These are phyloP conservation scores for Notothenia coriiceps DNA, from an alignment of 2,113 vertebrate species.

Conservation along the genomic window DNA sequence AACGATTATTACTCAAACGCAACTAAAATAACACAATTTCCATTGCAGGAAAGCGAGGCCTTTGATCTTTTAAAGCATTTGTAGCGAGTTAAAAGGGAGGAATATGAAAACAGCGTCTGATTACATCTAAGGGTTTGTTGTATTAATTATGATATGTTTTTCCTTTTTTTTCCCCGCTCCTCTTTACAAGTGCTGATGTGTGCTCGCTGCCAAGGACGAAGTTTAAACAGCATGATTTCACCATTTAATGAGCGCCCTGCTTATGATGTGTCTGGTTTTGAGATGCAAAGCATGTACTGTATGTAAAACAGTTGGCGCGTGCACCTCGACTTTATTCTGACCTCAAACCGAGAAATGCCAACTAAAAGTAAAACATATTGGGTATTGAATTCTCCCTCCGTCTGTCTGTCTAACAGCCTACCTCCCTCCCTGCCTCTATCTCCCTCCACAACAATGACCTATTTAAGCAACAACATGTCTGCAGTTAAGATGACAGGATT, in stretches of 20 bases:
- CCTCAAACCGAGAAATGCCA: slow-evolving; percentile 65
- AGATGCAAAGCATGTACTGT: slow-evolving; percentile 79
- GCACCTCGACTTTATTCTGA: slow-evolving; percentile 65
- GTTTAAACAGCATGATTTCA: slow-evolving; percentile 81
- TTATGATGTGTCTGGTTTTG: slow-evolving; percentile 76
- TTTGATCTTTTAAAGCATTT: slow-evolving; percentile 74
- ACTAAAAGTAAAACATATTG: slow-evolving; percentile 63
- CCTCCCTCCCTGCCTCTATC: slow-evolving; percentile 36
- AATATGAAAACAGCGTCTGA: slow-evolving; percentile 67
- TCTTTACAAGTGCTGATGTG: slow-evolving; percentile 72
- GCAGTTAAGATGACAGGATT: slow-evolving; percentile 66
- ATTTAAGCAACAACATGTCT: slow-evolving; percentile 73
- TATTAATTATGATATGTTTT: slow-evolving; percentile 76
- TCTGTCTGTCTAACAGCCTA: slow-evolving; percentile 1
- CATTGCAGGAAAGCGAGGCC: slow-evolving; percentile 52
- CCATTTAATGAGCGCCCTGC: slow-evolving; percentile 76
- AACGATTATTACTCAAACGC: slow-evolving; percentile 65
- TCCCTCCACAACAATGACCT: slow-evolving; percentile 72
- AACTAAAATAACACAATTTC: slow-evolving; percentile 69
- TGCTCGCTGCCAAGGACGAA: slow-evolving; percentile 76
- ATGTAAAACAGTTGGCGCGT: slow-evolving; percentile 76
- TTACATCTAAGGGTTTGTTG: slow-evolving; percentile 76
- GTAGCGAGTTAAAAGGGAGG: slow-evolving; percentile 63
- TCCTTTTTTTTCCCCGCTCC: slow-evolving; percentile 20
- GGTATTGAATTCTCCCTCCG: slow-evolving; percentile 45